Base-by-base conservation (phyloP, 1,140 invertebrate species). In the Brachionus sp. region DNA sequence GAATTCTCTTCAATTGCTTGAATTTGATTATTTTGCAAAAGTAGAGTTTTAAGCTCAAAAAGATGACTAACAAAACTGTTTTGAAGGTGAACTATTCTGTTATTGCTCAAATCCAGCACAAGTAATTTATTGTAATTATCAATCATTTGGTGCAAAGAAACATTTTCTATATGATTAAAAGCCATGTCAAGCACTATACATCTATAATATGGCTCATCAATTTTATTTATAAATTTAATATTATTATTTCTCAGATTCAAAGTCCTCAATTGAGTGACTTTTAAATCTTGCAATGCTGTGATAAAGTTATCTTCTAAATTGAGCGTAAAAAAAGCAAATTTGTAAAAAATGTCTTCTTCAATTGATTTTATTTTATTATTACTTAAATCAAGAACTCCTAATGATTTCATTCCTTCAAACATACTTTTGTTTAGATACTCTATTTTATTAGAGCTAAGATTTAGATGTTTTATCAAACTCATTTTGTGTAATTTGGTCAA, bases 251-350 rank as follows among this genome's bases (percentile, higher is more conserved):
- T 66, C 10, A 66, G 13, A n/a, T 66, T 66, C 23, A 66, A 66
- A 66, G 13, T 66, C n/a, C 29, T 66, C 25, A 73, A 7, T 23
- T 73, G 68, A 44, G 9, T 39, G 13, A 39, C 16, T 73, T 39
- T 73, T 4, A 12, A n/a, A 37, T 33, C 33, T 19, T 66, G 9
- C 10, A 66, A 16, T 29, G 25, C 29, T 12, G 33, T 7, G 10
- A 66, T 66, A 33, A 66, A 66, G 33, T 66, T 66, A 66, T 66
- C 10, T 10, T 66, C 64, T 37, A 66, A 66, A 66, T 66, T 66
- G 5, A 66, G 33, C 25, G 9, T 13, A 37, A n/a, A 33, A 66
- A 66, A 73, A 23, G 68, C 35, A 44, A 73, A 42, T 35, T 23
- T 68, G 29, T 4, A 35, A 68, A 68, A 68, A 37, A 35, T 37